Conservation (phyloP, 1,140 invertebrate genomes). For the Drosophila ogumai region DNA sequence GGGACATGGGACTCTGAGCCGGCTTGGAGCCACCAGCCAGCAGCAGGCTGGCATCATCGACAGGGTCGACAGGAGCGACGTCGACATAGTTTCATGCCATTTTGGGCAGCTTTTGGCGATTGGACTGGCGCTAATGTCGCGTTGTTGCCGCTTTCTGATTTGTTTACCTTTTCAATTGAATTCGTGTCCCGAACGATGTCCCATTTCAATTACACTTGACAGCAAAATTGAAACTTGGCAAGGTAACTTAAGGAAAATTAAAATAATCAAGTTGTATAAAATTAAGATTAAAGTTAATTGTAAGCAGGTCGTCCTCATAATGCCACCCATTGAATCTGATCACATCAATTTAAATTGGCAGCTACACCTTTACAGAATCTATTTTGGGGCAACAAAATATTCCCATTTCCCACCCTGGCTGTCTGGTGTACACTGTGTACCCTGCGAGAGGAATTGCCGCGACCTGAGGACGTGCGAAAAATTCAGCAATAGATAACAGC, state of each 20-base stretch:
- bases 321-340: too few relatives aligned
- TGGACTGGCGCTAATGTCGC: constrained; percentile 63
- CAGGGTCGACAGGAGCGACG: constrained; percentile 27
- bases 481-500: constrained; percentile 58
- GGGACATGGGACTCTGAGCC: constrained; percentile 2
- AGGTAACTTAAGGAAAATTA: neutral
- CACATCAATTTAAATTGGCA: neutral
- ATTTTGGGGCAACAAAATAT: too few relatives aligned
- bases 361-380: neutral
- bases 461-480: constrained; percentile 42
- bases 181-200: constrained; percentile 49
- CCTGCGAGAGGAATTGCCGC: constrained; percentile 20
- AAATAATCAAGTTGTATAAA: neutral
- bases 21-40: constrained; percentile 1
- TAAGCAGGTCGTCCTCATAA: neutral
- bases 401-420: neutral
- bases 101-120: constrained; percentile 45
- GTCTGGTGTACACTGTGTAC: constrained; percentile 20
- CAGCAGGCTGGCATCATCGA: constrained; percentile 36
- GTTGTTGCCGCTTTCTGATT: constrained; percentile 68
- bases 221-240: constrained; percentile 14
- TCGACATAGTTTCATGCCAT: constrained; percentile 65
- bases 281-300: neutral
- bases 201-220: constrained; percentile 57
- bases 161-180: constrained; percentile 77